Conservation (phyloP, 2,888 invertebrate genomes). For the Scaptomyza parva region DNA sequence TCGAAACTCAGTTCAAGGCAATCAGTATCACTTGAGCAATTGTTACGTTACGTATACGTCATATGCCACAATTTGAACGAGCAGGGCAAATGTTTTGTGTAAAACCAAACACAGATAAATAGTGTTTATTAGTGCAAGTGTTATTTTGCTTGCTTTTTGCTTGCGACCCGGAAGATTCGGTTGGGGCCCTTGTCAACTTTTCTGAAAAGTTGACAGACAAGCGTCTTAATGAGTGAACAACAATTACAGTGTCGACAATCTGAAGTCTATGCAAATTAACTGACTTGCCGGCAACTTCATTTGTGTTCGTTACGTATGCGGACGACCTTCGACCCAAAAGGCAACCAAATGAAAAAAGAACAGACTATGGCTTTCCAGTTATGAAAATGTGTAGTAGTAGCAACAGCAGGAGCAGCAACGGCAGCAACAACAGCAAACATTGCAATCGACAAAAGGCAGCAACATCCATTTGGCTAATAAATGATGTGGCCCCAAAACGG, state of each 20-base stretch:
- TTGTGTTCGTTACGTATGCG: slow-evolving; percentile 76
- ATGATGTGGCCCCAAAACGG: slow-evolving; percentile 64
- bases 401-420: slow-evolving; percentile 12
- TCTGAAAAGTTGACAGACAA: slow-evolving; percentile 35
- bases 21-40: slow-evolving; percentile 32
- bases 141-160: slow-evolving; percentile 10
- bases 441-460: slow-evolving; percentile 47
- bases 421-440: slow-evolving; percentile 7
- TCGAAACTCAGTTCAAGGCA: background rate
- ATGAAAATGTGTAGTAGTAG: slow-evolving; percentile 40
- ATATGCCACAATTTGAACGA: background rate
- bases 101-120: slow-evolving; percentile 16
- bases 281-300: slow-evolving; percentile 67
- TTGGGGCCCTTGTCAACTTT: slow-evolving; percentile 9
- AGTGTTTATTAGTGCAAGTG: slow-evolving; percentile 50
- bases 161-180: slow-evolving; percentile 29
- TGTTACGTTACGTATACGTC: slow-evolving; percentile 3
- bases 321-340: slow-evolving; percentile 36
- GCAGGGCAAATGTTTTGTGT: slow-evolving; percentile 28
- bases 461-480: slow-evolving; percentile 59
- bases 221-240: slow-evolving; percentile 64
- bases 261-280: slow-evolving; percentile 71
- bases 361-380: slow-evolving; percentile 31
- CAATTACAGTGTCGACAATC: slow-evolving; percentile 41
- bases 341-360: background rate